Evolutionary conservation across 2,797 vertebrate genomes (phyloP).

Genomic region (Tenualosa ilisha): DNA sequence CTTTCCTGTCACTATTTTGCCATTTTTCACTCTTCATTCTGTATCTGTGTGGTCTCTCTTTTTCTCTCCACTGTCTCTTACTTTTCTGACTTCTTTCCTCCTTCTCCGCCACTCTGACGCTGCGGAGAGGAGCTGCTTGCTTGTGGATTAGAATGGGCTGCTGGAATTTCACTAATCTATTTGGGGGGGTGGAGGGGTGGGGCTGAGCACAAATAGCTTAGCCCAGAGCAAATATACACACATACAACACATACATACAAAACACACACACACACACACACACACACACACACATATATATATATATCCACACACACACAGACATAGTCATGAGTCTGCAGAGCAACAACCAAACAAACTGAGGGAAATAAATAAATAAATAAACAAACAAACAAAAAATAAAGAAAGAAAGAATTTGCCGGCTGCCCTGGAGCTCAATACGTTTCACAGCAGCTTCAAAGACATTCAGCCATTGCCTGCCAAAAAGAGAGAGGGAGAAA

Average conservation of each 20-base stretch:
- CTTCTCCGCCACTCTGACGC: no score
- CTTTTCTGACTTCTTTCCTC: no score
- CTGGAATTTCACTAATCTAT: neutral
- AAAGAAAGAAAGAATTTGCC: neutral
- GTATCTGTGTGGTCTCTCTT: no score
- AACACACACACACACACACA: neutral
- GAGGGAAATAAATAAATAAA: neutral
- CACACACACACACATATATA: neutral
- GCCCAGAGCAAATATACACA: neutral
- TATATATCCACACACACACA: neutral
- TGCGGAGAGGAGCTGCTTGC: neutral
- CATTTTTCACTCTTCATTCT: neutral
- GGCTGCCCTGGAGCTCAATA: neutral
- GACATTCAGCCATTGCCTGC: constrained; percentile 1
- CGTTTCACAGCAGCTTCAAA: constrained; percentile 10
- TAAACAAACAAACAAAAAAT: neutral
- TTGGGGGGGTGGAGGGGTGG: no score
- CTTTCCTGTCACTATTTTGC: no score
- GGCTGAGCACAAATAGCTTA: neutral
- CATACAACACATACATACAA: neutral
- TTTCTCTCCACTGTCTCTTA: no score
- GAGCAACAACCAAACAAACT: neutral
- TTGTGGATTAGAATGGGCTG: no score
- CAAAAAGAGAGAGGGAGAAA: neutral
- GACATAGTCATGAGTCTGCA: neutral